phyloP scores from a whole-genome alignment of 1,140 invertebrate species.

The Sycobia sp. region DNA sequence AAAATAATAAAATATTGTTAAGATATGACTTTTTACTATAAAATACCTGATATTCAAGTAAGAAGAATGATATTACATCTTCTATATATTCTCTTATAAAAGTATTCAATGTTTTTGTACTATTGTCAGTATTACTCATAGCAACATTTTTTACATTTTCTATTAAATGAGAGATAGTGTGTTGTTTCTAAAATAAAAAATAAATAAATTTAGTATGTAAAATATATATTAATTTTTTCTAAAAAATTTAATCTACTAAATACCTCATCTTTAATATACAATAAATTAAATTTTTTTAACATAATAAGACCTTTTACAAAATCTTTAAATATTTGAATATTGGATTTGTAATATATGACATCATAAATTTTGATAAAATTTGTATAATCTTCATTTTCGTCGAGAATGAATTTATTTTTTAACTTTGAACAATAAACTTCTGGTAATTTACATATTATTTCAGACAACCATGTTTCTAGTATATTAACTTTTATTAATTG shows the following conservation, averaged over 20 bases:
- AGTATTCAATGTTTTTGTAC: background rate
- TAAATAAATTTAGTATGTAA: background rate
- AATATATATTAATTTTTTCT: too few relatives aligned
- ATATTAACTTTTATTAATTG: background rate
- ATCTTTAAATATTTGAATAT: slow-evolving; percentile 2
- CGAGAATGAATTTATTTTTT: background rate
- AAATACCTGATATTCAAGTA: slow-evolving; percentile 35
- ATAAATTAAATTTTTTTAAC: slow-evolving; percentile 31
- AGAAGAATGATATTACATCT: slow-evolving; percentile 42
- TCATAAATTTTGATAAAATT: slow-evolving; percentile 1
- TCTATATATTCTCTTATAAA: slow-evolving; percentile 38
- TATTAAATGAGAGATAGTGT: background rate
- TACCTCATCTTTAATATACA: slow-evolving; percentile 5
- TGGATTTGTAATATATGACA: slow-evolving; percentile 2
- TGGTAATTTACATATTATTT: slow-evolving; percentile 4
- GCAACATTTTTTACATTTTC: background rate
- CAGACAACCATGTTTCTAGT: slow-evolving; percentile 5
- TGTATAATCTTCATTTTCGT: slow-evolving; percentile 9
- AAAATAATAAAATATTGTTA: too few relatives aligned
- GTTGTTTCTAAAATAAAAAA: background rate
- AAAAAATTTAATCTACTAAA: background rate
- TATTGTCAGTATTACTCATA: background rate
- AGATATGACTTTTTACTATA: too few relatives aligned
- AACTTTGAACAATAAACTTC: slow-evolving; percentile 1
- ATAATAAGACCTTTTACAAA: slow-evolving; percentile 29